Evolutionary conservation across 1,140 invertebrate species (phyloP).

Genomic region (Drosophila auraria): DNA sequence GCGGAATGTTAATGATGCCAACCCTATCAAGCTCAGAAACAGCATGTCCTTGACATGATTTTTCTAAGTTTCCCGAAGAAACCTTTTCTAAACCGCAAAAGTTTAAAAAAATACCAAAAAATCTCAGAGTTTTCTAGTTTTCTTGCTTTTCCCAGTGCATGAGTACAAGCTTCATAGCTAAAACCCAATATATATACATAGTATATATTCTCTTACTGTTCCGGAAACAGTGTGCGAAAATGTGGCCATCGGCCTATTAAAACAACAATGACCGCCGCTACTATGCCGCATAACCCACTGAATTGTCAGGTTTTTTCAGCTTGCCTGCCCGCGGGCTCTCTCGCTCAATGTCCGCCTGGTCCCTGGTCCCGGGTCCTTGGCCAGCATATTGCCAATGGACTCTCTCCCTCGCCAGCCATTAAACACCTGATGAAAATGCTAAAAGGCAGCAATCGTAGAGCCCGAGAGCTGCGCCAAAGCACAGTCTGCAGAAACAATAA

Average conservation of each 20-base stretch:
- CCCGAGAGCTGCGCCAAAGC: not conserved
- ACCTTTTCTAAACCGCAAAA: too few relatives aligned
- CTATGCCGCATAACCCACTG: slow-evolving; percentile 25
- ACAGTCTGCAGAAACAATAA: slow-evolving; percentile 1
- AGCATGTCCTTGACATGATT: too few relatives aligned
- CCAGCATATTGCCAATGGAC: slow-evolving; percentile 39
- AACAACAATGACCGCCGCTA: slow-evolving; percentile 35
- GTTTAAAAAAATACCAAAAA: too few relatives aligned
- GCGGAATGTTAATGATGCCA: too few relatives aligned
- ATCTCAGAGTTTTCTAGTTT: too few relatives aligned
- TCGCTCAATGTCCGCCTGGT: slow-evolving; percentile 7
- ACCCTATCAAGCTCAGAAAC: too few relatives aligned
- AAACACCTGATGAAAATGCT: slow-evolving; percentile 46
- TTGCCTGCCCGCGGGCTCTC: slow-evolving; percentile 12
- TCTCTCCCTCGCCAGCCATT: slow-evolving; percentile 23
- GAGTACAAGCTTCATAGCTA: not conserved
- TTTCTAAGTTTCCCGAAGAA: too few relatives aligned
- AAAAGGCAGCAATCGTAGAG: slow-evolving; percentile 9
- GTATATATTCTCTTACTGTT: not conserved
- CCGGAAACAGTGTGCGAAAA: not conserved
- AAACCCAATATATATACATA: too few relatives aligned
- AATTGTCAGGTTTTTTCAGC: slow-evolving; percentile 29
- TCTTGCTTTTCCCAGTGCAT: not conserved
- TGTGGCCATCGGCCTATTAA: slow-evolving; percentile 49
- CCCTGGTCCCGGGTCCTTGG: not conserved